Evolutionary conservation across 2,888 invertebrate species (phyloP).

Genomic region (Sinohyriopsis cumingii): DNA sequence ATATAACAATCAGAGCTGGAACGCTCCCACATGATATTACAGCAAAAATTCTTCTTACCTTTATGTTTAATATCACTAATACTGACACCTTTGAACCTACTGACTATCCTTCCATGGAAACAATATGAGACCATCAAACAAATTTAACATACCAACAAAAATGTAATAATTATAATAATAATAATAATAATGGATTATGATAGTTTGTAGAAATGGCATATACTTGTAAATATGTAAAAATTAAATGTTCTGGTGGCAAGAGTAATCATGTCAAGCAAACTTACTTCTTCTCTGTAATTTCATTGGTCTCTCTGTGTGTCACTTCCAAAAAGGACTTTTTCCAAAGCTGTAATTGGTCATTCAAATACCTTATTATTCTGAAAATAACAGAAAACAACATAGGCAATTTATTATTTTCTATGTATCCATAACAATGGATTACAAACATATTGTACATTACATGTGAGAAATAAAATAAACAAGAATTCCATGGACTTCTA

Average conservation of each 20-base stretch:
- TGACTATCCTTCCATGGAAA: background rate
- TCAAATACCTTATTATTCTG: conserved; percentile 61
- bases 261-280: conserved; percentile 16
- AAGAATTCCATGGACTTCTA: no score
- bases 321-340: conserved; percentile 50
- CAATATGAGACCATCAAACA: background rate
- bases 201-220: no score
- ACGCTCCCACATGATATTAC: no score
- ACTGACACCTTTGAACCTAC: background rate
- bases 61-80: no score
- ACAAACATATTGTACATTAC: no score
- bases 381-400: conserved; percentile 9
- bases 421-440: background rate
- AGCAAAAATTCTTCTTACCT: no score
- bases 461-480: no score
- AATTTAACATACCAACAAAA: background rate
- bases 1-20: no score
- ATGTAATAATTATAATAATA: background rate
- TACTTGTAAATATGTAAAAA: no score
- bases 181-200: no score
- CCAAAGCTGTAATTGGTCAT: conserved; percentile 54
- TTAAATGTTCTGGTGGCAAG: no score
- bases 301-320: conserved; percentile 41
- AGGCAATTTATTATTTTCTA: background rate
- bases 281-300: conserved; percentile 63